Conservation (phyloP, 2,888 invertebrate species). For the Mythimna impura region DNA sequence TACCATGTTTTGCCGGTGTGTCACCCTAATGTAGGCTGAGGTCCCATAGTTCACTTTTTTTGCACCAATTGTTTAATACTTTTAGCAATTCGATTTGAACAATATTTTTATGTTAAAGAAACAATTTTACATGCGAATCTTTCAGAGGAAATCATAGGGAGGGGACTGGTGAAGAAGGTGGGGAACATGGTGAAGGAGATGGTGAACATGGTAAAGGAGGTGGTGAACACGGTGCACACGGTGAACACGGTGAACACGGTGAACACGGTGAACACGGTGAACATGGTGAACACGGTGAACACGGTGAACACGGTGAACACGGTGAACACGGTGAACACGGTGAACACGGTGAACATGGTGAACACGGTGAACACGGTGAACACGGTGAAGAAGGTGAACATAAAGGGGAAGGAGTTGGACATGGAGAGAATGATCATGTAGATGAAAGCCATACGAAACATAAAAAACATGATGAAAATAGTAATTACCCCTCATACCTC, state of each 20-base stretch:
- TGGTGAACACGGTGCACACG: background rate
- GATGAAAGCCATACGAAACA: background rate
- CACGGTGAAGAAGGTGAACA: background rate
- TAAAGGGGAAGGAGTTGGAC: background rate
- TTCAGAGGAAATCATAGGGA: background rate
- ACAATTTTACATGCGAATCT: background rate
- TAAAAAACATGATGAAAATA: background rate
- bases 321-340: background rate
- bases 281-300: background rate
- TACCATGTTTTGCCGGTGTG: background rate
- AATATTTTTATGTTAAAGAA: background rate
- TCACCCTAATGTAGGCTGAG: background rate
- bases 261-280: background rate
- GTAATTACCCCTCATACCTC: constrained; percentile 13
- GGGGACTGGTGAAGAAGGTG: background rate
- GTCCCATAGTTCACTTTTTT: background rate
- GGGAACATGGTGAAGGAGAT: accelerated
- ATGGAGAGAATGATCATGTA: background rate
- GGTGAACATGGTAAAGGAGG: background rate
- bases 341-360: background rate
- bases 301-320: background rate
- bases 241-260: background rate
- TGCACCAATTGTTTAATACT: background rate
- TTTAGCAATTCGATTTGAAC: background rate
- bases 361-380: background rate